A percentile compares a stretch with the other conserved stretches of the same genome.
Conservation (phyloP, 1,140 invertebrate species). For the Agraylea sexmaculata region DNA sequence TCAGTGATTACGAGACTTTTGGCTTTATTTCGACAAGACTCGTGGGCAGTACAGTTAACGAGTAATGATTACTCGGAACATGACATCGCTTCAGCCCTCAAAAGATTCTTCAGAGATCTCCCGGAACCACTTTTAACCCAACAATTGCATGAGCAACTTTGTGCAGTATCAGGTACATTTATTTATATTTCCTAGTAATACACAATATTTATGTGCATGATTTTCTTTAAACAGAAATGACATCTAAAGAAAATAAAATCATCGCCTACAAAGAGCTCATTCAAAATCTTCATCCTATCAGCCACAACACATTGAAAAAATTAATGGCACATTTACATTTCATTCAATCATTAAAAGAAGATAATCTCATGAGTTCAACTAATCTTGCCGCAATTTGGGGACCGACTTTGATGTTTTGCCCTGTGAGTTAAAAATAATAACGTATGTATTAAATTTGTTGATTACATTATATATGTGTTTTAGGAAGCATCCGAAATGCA, state of each 20-base stretch:
- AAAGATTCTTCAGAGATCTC: slow-evolving; percentile 70
- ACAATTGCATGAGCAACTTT: slow-evolving; percentile 20
- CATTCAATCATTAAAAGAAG: slow-evolving; percentile 57
- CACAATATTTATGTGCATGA: slow-evolving; percentile 3
- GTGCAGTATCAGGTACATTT: slow-evolving; percentile 20
- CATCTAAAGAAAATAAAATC: slow-evolving; percentile 40
- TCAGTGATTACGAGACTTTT: slow-evolving; percentile 66
- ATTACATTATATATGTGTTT: slow-evolving; percentile 22
- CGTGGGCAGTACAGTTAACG: slow-evolving; percentile 70
- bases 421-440: slow-evolving; percentile 30
- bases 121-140: slow-evolving; percentile 54
- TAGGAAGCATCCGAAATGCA: slow-evolving; percentile 32
- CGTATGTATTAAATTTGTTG: slow-evolving; percentile 1
- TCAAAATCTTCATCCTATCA: slow-evolving; percentile 51
- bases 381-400: slow-evolving; percentile 79
- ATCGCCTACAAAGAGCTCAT: slow-evolving; percentile 51
- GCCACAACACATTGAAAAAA: slow-evolving; percentile 58
- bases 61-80: slow-evolving; percentile 64
- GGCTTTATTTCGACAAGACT: slow-evolving; percentile 61
- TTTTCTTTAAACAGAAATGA: slow-evolving; percentile 33
- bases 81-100: slow-evolving; percentile 75
- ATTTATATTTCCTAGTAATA: not conserved
- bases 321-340: slow-evolving; percentile 71
- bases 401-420: slow-evolving; percentile 65
- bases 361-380: slow-evolving; percentile 66